Evolutionary conservation across 2,113 vertebrate species (phyloP).

Genomic region (Sinocyclocheilus grahami): DNA sequence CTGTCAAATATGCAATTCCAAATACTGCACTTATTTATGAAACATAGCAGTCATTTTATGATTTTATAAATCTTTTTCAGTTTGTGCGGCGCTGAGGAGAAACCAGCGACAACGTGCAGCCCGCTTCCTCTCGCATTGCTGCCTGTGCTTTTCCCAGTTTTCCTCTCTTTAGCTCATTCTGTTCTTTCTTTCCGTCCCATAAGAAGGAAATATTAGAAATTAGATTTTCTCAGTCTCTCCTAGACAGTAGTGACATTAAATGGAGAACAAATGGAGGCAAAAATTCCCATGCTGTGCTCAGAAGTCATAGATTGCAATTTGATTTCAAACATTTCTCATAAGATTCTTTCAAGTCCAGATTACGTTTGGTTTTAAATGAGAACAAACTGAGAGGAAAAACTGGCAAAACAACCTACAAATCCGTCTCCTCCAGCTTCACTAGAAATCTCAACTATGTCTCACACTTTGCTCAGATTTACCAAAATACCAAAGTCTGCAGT

Average conservation of each 20-base stretch:
- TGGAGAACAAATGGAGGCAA: not conserved
- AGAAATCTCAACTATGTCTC: not conserved
- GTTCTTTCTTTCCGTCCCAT: not conserved
- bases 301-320: not conserved
- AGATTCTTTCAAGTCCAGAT: not conserved
- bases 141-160: conserved; percentile 7
- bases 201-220: not conserved
- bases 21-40: too few relatives aligned
- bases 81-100: conserved; percentile 61
- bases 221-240: not conserved
- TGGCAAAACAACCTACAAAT: not conserved
- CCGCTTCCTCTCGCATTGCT: conserved; percentile 44
- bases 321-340: not conserved
- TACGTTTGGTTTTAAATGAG: not conserved
- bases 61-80: too few relatives aligned
- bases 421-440: not conserved
- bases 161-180: conserved; percentile 50
- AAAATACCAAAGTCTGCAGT: not conserved
- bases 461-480: not conserved
- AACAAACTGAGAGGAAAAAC: not conserved
- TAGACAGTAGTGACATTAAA: not conserved
- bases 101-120: conserved; percentile 66
- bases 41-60: too few relatives aligned
- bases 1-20: too few relatives aligned
- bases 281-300: not conserved